Conservation (phyloP, 1,140 invertebrate species). For the Drosophila ercepeae region DNA sequence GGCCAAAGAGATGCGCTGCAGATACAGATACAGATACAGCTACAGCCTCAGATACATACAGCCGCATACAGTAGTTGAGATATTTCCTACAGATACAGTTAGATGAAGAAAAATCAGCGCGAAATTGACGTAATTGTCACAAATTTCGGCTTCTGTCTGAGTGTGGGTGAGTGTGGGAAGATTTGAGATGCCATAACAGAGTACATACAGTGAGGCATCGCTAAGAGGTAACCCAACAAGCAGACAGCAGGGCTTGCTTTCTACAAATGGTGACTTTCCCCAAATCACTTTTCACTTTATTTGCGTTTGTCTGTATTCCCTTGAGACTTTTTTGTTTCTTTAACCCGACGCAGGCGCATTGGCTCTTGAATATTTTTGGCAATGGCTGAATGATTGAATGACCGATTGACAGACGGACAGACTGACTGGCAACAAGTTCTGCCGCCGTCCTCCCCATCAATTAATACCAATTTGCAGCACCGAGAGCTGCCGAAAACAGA, state of each 20-base stretch:
- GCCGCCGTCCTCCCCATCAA: conserved; percentile 60
- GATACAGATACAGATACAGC: conserved; percentile 38
- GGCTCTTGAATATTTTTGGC: conserved; percentile 36
- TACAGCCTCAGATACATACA: conserved; percentile 16
- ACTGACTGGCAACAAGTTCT: conserved; percentile 67
- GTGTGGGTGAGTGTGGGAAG: conserved; percentile 18
- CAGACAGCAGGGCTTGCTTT: too few species aligned
- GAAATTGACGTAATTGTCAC: conserved; percentile 80
- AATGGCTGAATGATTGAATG: conserved; percentile 47
- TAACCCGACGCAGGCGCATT: conserved; percentile 58
- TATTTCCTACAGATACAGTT: conserved; percentile 20
- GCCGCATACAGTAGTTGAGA: conserved; percentile 10
- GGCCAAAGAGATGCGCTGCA: conserved; percentile 68
- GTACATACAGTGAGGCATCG: conserved; percentile 10
- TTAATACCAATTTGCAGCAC: conserved; percentile 57
- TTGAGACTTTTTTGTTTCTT: conserved; percentile 1
- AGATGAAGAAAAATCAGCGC: conserved; percentile 67
- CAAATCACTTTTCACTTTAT: too few species aligned
- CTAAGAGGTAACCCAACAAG: background rate
- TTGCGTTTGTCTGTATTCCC: conserved; percentile 5
- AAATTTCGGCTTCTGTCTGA: conserved; percentile 52
- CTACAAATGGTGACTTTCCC: background rate
- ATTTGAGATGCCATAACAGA: conserved; percentile 18
- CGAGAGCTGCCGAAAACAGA: background rate
- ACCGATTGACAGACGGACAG: conserved; percentile 51